These are phyloP conservation scores for Beaufortia kweichowensis DNA, from an alignment of 2,113 vertebrate species.

Conservation along the genomic window DNA sequence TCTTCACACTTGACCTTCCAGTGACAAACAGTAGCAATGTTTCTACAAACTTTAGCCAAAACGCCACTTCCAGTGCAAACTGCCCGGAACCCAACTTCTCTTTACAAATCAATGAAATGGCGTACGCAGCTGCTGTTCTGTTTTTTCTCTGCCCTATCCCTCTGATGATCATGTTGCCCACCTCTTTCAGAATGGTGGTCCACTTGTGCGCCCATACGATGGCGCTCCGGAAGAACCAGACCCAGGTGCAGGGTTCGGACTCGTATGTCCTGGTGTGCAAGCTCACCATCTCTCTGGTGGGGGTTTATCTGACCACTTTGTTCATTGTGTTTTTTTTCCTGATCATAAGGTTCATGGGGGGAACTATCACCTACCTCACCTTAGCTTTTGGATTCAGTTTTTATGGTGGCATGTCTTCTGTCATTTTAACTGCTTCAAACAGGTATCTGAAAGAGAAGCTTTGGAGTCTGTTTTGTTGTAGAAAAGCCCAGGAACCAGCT, in stretches of 20 bases:
- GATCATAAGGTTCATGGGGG: neutral
- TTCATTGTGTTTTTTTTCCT: conserved; percentile 44
- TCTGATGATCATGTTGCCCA: conserved; percentile 53
- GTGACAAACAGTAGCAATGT: neutral
- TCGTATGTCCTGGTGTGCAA: conserved; percentile 59
- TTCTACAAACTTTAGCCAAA: conserved; percentile 18
- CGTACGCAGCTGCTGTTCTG: conserved; percentile 29
- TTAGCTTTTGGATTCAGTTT: conserved; percentile 49
- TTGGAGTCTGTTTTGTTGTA: conserved; percentile 34
- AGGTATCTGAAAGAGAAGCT: conserved; percentile 57
- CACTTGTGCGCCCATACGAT: conserved; percentile 52
- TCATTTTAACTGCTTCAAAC: conserved; percentile 55
- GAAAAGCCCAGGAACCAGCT: neutral
- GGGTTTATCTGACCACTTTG: conserved; percentile 53
- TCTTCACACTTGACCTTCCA: neutral
- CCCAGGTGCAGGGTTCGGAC: conserved; percentile 27
- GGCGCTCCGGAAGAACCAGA: conserved; percentile 48
- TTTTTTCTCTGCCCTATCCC: conserved; percentile 51
- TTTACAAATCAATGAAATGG: neutral
- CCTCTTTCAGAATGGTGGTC: conserved; percentile 55
- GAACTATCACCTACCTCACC: neutral
- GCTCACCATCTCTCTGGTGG: conserved; percentile 58
- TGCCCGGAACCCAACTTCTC: conserved; percentile 18
- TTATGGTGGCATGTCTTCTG: conserved; percentile 47
- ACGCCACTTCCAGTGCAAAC: neutral